Conservation (phyloP, 2,888 invertebrate species). For the Ormyrus rosae region DNA sequence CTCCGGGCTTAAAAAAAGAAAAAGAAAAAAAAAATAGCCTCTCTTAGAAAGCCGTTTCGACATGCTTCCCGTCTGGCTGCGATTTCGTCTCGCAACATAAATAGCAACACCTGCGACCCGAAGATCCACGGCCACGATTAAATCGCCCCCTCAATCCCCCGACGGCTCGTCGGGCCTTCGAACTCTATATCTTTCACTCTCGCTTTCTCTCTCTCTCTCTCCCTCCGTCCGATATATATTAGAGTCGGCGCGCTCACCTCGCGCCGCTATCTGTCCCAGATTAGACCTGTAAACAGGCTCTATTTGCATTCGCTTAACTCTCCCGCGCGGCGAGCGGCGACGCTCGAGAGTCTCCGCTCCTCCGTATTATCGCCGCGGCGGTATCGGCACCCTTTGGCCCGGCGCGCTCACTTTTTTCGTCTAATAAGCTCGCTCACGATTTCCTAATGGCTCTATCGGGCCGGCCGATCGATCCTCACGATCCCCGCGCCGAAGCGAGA, state of each 20-base stretch:
- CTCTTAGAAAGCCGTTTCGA: conserved; percentile 32
- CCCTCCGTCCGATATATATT: conserved; percentile 25
- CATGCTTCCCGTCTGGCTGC: conserved; percentile 21
- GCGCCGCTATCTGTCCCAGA: conserved; percentile 36
- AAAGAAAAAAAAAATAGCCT: conserved; percentile 1
- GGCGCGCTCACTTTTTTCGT: conserved; percentile 36
- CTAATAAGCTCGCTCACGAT: conserved; percentile 56
- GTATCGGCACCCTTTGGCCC: conserved; percentile 49
- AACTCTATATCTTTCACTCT: background rate
- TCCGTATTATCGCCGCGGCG: conserved; percentile 32
- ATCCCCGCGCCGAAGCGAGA: conserved; percentile 17
- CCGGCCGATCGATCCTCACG: conserved; percentile 52
- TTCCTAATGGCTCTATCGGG: conserved; percentile 52
- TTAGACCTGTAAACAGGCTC: conserved; percentile 44
- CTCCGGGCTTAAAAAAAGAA: background rate
- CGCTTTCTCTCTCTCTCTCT: conserved; percentile 16
- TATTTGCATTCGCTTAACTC: conserved; percentile 47
- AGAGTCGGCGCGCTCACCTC: background rate
- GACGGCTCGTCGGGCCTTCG: conserved; percentile 29
- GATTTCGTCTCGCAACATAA: conserved; percentile 32
- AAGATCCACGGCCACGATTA: conserved; percentile 52
- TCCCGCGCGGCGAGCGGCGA: background rate
- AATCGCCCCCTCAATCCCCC: background rate
- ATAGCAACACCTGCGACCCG: conserved; percentile 47
- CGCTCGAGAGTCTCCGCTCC: background rate